Percentiles rank a stretch among this genome's conserved stretches.
These are phyloP conservation scores for Olivierus martensii DNA, from an alignment of 1,140 invertebrate species.

Conservation along the genomic window DNA sequence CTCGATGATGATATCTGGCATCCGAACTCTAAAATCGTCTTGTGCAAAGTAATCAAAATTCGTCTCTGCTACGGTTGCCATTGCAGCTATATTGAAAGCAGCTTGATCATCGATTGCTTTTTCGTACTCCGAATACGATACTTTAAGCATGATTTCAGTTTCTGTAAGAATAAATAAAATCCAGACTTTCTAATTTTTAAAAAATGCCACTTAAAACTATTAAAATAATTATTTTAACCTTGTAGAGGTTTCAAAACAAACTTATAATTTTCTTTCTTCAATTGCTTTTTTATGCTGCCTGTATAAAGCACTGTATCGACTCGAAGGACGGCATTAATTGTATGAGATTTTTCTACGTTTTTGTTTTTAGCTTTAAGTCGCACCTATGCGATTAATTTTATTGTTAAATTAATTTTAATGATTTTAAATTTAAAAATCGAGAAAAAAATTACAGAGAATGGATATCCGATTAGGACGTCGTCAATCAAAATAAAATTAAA, in stretches of 20 bases:
- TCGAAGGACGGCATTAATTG: constrained; percentile 49
- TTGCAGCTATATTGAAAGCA: constrained; percentile 66
- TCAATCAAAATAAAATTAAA: constrained; percentile 70
- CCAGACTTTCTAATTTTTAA: constrained; percentile 9
- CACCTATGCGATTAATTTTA: constrained; percentile 32
- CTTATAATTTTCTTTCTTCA: constrained; percentile 53
- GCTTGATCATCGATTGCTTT: constrained; percentile 58
- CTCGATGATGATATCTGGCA: constrained; percentile 71
- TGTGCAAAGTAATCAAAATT: constrained; percentile 76
- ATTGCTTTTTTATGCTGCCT: constrained; percentile 48
- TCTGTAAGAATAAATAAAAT: constrained; percentile 25
- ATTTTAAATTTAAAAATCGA: no score
- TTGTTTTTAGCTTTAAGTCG: constrained; percentile 54
- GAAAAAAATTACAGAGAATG: constrained; percentile 46
- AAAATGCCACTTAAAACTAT: no score
- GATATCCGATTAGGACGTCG: constrained; percentile 71
- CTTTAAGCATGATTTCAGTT: constrained; percentile 49
- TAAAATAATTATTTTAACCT: no score
- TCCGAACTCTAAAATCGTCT: constrained; percentile 76
- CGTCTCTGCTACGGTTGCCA: constrained; percentile 62
- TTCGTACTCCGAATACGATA: constrained; percentile 65
- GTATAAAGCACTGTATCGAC: constrained; percentile 69
- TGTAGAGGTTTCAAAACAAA: constrained; percentile 43
- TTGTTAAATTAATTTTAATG: not conserved
- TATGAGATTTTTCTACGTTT: constrained; percentile 42